Base-by-base conservation (phyloP, 1,140 invertebrate genomes). In the Drosophila burlai region DNA sequence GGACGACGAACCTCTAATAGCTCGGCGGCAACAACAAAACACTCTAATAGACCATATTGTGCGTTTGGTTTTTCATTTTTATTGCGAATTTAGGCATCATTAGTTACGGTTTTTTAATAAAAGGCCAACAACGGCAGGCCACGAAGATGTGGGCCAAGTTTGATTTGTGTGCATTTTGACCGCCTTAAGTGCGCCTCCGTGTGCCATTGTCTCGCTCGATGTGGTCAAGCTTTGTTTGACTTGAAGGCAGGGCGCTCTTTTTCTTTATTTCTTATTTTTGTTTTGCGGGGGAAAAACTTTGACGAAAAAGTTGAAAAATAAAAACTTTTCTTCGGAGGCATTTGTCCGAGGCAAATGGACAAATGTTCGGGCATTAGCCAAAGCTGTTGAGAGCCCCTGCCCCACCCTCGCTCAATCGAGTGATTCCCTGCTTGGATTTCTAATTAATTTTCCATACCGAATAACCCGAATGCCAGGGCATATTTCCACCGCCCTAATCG, bases 101-200 rank as follows among this genome's bases (percentile, higher is more conserved):
- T 89, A 90, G 85, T 89, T 90, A 89, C 86, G 86, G 79, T 82
- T 89, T 89, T 90, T 89, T 89, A 90, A 90, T 89, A 89, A 89
- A 84, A 89, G 82, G 65, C 80, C 81, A 81, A 81, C 76, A 80
- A 75, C 72, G 84, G 59, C 77, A 66, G 68, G 31, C 45, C 59
- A n/a, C 16, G 21, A 47, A 52, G 52, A 55, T 55, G 52, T 69
- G 50, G 52, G 49, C 65, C 61, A 89, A 90, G 81, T 90, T 89
- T 89, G 85, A 90, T 89, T 89, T 89, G 85, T 89, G 85, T 69
- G 76, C 69, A 79, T 74, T 79, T 72, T 69, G 74, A 80, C 77
- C 73, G 50, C 52, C 79, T 66, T 81, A 89, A 89, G 85, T 89
- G 85, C 85, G 84, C 84, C 85, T 89, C 50, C 81, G 84, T 81